Evolutionary conservation across 2,113 vertebrate species (phyloP).

Genomic region (Epinephelus lanceolatus): DNA sequence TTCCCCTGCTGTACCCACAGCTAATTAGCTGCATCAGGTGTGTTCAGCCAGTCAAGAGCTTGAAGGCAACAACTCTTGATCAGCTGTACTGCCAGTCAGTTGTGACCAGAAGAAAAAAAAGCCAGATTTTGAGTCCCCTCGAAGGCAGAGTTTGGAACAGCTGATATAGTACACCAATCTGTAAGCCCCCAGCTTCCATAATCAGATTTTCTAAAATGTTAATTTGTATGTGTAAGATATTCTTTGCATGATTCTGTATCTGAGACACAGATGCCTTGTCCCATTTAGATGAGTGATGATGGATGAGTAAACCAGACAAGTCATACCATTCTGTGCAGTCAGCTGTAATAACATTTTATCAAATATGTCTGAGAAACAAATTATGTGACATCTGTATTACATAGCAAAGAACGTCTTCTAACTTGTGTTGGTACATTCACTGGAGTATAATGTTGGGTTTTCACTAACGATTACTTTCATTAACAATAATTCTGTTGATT

Average conservation of each 20-base stretch:
- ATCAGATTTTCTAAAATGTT: not conserved
- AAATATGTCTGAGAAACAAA: not conserved
- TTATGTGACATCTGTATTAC: not conserved
- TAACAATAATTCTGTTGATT: not conserved
- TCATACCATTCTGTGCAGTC: not conserved
- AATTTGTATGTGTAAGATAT: not conserved
- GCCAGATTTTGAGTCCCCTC: not conserved
- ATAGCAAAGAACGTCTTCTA: not conserved
- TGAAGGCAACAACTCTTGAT: not conserved
- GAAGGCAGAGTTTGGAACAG: not conserved
- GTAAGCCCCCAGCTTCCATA: not conserved
- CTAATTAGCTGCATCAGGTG: constrained; percentile 2
- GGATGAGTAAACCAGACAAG: not conserved
- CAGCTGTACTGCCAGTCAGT: not conserved
- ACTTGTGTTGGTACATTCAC: not conserved
- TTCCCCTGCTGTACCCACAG: not conserved
- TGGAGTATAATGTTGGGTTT: not conserved
- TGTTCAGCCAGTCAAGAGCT: not conserved
- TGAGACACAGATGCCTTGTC: no score
- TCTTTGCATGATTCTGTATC: not conserved
- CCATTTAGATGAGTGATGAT: not conserved
- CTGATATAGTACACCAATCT: not conserved
- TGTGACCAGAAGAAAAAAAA: not conserved
- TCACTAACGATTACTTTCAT: not conserved
- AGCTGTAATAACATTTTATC: not conserved